Conservation (phyloP, 2,113 vertebrate genomes). For the Steatornis caripensis region DNA sequence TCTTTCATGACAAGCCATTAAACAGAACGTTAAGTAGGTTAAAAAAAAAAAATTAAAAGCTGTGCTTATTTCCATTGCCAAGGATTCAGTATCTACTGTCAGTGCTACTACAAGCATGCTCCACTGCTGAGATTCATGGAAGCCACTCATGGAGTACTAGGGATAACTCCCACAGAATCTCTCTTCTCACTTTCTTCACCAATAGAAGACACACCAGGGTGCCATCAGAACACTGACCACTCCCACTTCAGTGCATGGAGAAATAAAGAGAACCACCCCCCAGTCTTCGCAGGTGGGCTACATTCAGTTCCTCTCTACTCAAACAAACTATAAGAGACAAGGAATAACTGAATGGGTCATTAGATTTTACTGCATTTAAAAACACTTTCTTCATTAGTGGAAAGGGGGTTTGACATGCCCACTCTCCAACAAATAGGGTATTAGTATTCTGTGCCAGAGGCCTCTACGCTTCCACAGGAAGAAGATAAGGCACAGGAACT, state of each 20-base stretch:
- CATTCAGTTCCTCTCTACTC: not conserved
- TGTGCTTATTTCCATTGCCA: not conserved
- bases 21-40: not conserved
- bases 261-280: not conserved
- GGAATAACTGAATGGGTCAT: not conserved
- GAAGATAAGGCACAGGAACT: not conserved
- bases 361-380: not conserved
- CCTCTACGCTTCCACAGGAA: not conserved
- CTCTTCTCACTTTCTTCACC: not conserved
- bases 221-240: not conserved
- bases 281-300: not conserved
- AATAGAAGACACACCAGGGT: not conserved
- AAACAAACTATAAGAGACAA: not conserved
- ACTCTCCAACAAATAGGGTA: not conserved
- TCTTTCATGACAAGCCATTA: not conserved
- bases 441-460: not conserved
- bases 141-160: not conserved
- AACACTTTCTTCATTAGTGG: not conserved
- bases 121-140: not conserved
- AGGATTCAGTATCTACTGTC: not conserved
- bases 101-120: not conserved
- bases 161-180: not conserved
- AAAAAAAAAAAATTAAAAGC: not conserved
- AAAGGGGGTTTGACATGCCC: not conserved
- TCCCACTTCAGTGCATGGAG: not conserved